Evolutionary conservation across 2,888 invertebrate species (phyloP).

Genomic region (Eilema caniola): DNA sequence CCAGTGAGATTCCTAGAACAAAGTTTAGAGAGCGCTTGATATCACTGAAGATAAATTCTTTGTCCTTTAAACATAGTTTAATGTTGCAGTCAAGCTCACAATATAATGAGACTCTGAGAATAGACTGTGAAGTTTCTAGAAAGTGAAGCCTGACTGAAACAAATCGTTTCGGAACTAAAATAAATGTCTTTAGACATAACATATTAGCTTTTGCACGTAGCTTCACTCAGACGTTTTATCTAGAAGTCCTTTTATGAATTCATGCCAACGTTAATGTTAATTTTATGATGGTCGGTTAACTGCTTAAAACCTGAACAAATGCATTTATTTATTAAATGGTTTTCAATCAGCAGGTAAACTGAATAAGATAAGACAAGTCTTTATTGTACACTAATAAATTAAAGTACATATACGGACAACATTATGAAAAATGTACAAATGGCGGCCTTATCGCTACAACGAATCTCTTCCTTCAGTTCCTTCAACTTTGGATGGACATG

Average conservation of each 20-base stretch:
- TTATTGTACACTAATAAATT: no score
- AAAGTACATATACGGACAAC: no score
- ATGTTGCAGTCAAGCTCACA: conserved; percentile 15
- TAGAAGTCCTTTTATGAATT: neutral
- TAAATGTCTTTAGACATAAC: neutral
- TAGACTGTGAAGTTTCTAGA: neutral
- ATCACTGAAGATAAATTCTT: conserved; percentile 21
- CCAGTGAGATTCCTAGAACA: conserved; percentile 42
- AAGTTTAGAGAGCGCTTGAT: conserved; percentile 25
- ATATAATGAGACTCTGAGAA: conserved; percentile 17
- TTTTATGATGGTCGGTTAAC: neutral
- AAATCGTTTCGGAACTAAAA: neutral
- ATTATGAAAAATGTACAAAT: no score
- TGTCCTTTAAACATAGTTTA: conserved; percentile 22
- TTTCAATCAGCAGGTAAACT: no score
- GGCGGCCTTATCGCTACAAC: no score
- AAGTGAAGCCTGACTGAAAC: neutral
- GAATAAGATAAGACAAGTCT: no score
- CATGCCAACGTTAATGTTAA: neutral
- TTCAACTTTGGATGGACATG: no score
- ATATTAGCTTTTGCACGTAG: neutral
- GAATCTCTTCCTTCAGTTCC: no score
- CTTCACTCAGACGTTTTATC: neutral
- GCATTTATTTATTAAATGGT: no score
- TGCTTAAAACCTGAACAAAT: neutral